A percentile compares a stretch with the other conserved stretches of the same genome.
These are phyloP conservation scores for Actinia equina DNA, from an alignment of 64 coral and sea anemone species.

Conservation along the genomic window DNA sequence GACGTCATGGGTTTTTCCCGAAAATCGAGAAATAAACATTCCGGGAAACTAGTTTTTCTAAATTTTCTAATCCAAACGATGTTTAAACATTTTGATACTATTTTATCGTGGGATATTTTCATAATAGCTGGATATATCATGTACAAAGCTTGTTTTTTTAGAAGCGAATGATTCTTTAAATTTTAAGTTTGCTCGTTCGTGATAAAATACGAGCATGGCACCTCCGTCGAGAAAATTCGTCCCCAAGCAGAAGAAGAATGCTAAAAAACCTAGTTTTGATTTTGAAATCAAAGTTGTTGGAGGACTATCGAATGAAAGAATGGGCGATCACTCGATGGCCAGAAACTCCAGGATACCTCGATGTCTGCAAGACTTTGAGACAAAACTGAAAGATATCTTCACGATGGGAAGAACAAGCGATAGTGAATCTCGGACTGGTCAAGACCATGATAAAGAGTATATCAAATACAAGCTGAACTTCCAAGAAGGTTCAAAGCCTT, in stretches of 20 bases:
- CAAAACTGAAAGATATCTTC: not conserved
- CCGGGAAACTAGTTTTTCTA: not conserved
- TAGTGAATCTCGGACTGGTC: not conserved
- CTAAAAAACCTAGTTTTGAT: not conserved
- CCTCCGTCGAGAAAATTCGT: not conserved
- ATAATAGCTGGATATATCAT: not conserved
- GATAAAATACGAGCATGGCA: not conserved
- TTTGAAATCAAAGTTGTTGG: not conserved
- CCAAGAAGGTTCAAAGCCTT: not conserved
- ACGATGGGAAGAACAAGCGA: not conserved
- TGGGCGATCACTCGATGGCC: too few relatives aligned
- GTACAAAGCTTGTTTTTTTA: not conserved
- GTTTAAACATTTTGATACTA: not conserved
- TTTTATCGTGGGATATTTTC: not conserved
- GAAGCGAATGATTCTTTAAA: not conserved
- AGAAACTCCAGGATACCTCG: not conserved
- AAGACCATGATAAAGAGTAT: not conserved
- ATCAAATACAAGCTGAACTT: conserved; percentile 1
- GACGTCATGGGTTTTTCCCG: not conserved
- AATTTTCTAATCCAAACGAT: not conserved
- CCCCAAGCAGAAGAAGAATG: not conserved
- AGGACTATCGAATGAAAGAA: not conserved
- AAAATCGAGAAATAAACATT: not conserved
- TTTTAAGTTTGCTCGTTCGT: not conserved
- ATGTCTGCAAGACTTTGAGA: not conserved